Conservation (phyloP, 2,888 invertebrate species). For the Agrilus mali region DNA sequence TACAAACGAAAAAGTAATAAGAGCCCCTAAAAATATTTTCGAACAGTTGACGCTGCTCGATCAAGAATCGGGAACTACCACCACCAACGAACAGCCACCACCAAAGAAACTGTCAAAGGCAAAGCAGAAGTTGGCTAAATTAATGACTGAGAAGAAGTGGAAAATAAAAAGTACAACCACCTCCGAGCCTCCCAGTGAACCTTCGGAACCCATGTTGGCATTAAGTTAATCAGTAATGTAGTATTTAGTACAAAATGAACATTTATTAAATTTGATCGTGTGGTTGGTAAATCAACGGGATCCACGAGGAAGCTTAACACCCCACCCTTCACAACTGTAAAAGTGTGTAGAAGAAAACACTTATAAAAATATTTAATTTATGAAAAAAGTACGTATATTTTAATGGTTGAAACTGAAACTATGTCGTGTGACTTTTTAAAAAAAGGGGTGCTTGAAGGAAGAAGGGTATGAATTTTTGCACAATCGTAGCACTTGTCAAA, state of each 20-base stretch:
- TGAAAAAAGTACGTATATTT: too few species aligned
- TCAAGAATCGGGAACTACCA: constrained; percentile 30
- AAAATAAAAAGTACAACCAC: constrained; percentile 31
- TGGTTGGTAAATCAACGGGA: too few species aligned
- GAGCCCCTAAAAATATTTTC: constrained; percentile 67
- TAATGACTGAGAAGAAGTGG: constrained; percentile 40
- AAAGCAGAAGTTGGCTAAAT: constrained; percentile 50
- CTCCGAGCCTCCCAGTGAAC: constrained; percentile 32
- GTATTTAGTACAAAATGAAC: background rate
- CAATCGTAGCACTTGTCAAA: too few species aligned
- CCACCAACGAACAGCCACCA: constrained; percentile 17
- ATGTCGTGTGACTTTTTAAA: too few species aligned
- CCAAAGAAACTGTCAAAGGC: constrained; percentile 43
- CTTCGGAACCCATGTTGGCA: constrained; percentile 52
- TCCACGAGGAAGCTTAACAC: too few species aligned
- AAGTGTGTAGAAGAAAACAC: too few species aligned
- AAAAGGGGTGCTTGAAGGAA: too few species aligned
- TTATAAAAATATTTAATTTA: too few species aligned
- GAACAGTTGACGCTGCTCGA: constrained; percentile 67
- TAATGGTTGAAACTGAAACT: too few species aligned
- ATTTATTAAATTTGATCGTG: too few species aligned
- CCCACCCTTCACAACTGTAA: too few species aligned
- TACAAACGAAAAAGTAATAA: constrained; percentile 30
- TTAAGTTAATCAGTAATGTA: constrained; percentile 41
- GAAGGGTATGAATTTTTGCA: too few species aligned